Evolutionary conservation across 2,888 invertebrate genomes (phyloP).

Genomic region (Cecidostiba fungosa): DNA sequence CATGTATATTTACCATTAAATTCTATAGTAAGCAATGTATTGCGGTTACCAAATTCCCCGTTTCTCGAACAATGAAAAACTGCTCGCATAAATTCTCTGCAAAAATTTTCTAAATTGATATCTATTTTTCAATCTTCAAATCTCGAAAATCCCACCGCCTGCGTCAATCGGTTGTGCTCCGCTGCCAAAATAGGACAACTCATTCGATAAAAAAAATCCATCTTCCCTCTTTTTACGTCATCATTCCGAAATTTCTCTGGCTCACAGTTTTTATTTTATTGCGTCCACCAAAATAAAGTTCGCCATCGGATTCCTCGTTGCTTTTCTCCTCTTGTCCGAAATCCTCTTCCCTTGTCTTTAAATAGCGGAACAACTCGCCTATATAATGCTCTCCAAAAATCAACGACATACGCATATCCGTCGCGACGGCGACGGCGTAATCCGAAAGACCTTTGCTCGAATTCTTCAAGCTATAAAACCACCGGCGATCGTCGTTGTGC

Average conservation of each 20-base stretch:
- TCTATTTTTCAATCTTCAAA: slow-evolving; percentile 6
- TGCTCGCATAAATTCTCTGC: background rate
- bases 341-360: slow-evolving; percentile 42
- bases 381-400: slow-evolving; percentile 40
- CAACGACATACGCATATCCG: slow-evolving; percentile 54
- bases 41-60: background rate
- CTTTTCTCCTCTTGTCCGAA: slow-evolving; percentile 16
- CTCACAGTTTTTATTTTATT: slow-evolving; percentile 26
- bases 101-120: background rate
- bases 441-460: slow-evolving; percentile 61
- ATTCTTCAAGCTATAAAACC: slow-evolving; percentile 60
- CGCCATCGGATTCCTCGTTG: slow-evolving; percentile 37
- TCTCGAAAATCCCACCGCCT: background rate
- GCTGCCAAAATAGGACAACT: slow-evolving; percentile 24
- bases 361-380: slow-evolving; percentile 48
- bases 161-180: slow-evolving; percentile 13
- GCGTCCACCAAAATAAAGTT: slow-evolving; percentile 45
- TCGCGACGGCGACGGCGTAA: slow-evolving; percentile 52
- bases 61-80: background rate
- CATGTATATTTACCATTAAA: background rate
- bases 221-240: slow-evolving; percentile 33
- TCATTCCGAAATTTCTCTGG: slow-evolving; percentile 25
- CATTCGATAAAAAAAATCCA: slow-evolving; percentile 14
- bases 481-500: slow-evolving; percentile 23
- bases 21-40: background rate